phyloP scores from a whole-genome alignment of 2,888 invertebrate genomes.

The Notocelia uddmanniana region DNA sequence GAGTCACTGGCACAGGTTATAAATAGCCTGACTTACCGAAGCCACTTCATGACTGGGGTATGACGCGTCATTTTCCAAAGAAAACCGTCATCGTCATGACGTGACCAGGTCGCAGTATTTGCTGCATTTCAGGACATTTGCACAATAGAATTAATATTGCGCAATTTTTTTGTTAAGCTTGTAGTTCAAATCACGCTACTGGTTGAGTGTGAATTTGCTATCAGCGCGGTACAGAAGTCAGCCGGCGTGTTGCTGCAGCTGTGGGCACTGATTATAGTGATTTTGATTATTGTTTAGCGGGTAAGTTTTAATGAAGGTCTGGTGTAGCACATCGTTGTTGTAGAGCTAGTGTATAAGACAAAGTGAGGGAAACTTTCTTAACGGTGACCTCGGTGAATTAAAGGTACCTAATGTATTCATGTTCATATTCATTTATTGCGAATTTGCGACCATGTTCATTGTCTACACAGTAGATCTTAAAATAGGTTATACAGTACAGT shows the following conservation, averaged over 20 bases:
- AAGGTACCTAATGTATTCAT: too few relatives aligned
- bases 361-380: too few relatives aligned
- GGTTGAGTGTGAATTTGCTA: constrained; percentile 2
- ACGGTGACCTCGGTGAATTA: too few relatives aligned
- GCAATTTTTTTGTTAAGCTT: constrained; percentile 27
- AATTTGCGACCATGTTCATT: too few relatives aligned
- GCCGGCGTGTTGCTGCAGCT: background rate
- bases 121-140: constrained; percentile 40
- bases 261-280: background rate
- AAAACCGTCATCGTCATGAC: constrained; percentile 23
- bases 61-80: constrained; percentile 35
- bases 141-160: constrained; percentile 41
- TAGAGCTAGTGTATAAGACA: background rate
- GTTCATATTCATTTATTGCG: too few relatives aligned
- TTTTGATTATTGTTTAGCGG: background rate
- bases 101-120: background rate
- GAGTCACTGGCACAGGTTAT: background rate
- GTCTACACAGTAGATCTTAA: too few relatives aligned
- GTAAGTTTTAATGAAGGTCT: constrained; percentile 12
- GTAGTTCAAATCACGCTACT: background rate
- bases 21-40: constrained; percentile 27
- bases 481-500: too few relatives aligned
- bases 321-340: background rate
- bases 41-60: background rate
- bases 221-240: background rate